Evolutionary conservation across 2,113 vertebrate species (phyloP).

Genomic region (Prunella fulvescens): DNA sequence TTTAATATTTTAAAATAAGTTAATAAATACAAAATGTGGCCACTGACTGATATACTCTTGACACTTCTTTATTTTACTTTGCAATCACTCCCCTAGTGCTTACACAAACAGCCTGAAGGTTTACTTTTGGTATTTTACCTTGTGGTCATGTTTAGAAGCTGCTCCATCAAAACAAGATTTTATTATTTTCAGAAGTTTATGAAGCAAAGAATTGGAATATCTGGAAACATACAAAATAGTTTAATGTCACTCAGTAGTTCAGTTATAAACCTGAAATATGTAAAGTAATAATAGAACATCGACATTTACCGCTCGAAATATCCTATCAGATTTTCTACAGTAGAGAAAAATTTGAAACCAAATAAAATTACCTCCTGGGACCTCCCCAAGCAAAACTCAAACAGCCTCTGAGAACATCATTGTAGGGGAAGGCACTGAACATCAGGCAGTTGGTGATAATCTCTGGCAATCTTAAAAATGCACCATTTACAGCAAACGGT

Average conservation of each 20-base stretch:
- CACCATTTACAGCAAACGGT: not conserved
- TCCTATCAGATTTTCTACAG: not conserved
- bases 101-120: not conserved
- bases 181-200: conserved; percentile 7
- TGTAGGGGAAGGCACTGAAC: not conserved
- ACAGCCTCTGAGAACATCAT: not conserved
- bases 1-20: not conserved
- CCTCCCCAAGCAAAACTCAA: not conserved
- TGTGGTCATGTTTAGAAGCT: not conserved
- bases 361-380: not conserved
- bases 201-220: not conserved
- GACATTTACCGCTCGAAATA: not conserved
- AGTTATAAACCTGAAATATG: not conserved
- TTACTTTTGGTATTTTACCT: not conserved
- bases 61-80: not conserved
- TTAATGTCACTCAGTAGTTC: not conserved
- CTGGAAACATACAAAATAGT: not conserved
- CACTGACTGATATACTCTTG: not conserved
- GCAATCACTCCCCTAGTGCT: not conserved
- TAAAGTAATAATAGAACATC: not conserved
- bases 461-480: not conserved
- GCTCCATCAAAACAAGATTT: not conserved
- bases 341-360: not conserved
- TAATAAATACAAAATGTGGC: not conserved
- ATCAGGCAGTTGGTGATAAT: not conserved